Conservation (phyloP, 2,888 invertebrate species). For the Pantelozetes paolii region DNA sequence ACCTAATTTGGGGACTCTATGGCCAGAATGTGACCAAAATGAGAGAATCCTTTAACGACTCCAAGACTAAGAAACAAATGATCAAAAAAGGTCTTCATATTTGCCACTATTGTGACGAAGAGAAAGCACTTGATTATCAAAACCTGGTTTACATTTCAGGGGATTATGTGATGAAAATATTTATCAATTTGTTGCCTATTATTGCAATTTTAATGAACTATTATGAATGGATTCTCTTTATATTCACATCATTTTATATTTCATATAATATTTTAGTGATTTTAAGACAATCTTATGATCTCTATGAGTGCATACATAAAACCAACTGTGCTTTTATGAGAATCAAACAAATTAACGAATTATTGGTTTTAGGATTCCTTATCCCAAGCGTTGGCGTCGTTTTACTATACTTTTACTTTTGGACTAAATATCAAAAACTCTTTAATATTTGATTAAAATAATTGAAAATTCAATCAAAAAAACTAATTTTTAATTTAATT, state of each 20-base stretch:
- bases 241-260: background rate
- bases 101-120: background rate
- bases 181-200: background rate
- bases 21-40: background rate
- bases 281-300: background rate
- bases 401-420: background rate
- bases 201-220: background rate
- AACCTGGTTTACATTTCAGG: background rate
- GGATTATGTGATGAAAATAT: background rate
- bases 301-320: background rate
- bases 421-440: too few relatives aligned
- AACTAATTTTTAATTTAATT: too few relatives aligned
- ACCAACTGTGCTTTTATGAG: background rate
- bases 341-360: background rate
- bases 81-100: background rate
- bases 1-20: background rate
- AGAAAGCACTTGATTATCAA: background rate
- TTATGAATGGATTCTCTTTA: background rate
- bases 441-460: too few relatives aligned
- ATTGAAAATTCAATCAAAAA: too few relatives aligned
- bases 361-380: background rate
- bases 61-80: background rate
- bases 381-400: background rate
- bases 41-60: background rate
- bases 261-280: background rate